phyloP scores from a whole-genome alignment of 2,888 invertebrate genomes.

The Chrysopilus asiliformis region DNA sequence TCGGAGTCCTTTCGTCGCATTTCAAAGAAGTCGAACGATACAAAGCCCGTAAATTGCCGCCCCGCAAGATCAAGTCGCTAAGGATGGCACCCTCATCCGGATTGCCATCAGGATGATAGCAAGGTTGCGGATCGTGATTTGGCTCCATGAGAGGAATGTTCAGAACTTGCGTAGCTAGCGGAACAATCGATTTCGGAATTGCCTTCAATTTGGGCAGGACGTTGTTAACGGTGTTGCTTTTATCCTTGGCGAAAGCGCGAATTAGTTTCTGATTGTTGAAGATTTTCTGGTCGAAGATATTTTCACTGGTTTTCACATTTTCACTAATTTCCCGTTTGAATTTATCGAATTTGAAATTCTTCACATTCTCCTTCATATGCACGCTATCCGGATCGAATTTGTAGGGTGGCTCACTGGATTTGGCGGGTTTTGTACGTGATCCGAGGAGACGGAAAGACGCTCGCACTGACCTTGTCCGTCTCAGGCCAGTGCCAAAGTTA shows the following conservation, averaged over 20 bases:
- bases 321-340: slow-evolving; percentile 2
- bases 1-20: slow-evolving; percentile 5
- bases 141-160: slow-evolving; percentile 13
- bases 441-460: slow-evolving; percentile 54
- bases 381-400: slow-evolving; percentile 22
- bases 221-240: slow-evolving; percentile 1
- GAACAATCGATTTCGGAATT: slow-evolving; percentile 31
- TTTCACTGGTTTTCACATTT: slow-evolving; percentile 25
- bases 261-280: slow-evolving; percentile 9
- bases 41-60: slow-evolving; percentile 3
- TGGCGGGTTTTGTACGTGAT: slow-evolving; percentile 35
- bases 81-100: neutral
- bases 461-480: slow-evolving; percentile 53
- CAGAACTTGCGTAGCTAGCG: slow-evolving; percentile 18
- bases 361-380: slow-evolving; percentile 3
- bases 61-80: neutral
- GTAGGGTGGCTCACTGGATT: slow-evolving; percentile 26
- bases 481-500: neutral
- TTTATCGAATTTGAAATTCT: slow-evolving; percentile 11
- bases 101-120: neutral
- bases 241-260: slow-evolving; percentile 26
- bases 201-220: slow-evolving; percentile 29
- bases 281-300: slow-evolving; percentile 4
- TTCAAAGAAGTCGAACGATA: slow-evolving; percentile 12
- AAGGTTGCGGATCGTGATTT: neutral